Percentiles rank a stretch among this genome's conserved stretches.
These are phyloP conservation scores for Xiphias gladius DNA, from an alignment of 2,113 vertebrate genomes.

Conservation along the genomic window DNA sequence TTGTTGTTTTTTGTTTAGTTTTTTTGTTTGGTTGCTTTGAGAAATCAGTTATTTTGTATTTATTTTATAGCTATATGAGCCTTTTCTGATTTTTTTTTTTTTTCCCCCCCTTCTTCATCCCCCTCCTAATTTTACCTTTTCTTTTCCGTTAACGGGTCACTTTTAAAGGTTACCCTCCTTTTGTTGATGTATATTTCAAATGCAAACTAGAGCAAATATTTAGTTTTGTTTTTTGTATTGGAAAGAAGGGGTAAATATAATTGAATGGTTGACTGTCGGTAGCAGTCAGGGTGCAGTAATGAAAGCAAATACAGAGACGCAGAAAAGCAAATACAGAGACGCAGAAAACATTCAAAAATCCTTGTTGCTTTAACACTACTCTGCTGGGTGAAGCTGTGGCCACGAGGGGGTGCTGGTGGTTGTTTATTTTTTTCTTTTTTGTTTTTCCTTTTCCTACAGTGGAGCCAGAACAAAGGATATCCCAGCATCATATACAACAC, in stretches of 20 bases:
- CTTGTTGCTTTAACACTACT: conserved; percentile 46
- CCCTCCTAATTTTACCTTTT: conserved; percentile 51
- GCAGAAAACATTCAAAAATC: conserved; percentile 18
- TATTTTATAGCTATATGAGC: conserved; percentile 80
- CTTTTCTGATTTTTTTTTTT: conserved; percentile 52
- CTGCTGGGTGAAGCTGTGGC: conserved; percentile 57
- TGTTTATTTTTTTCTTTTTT: background rate
- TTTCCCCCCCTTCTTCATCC: background rate
- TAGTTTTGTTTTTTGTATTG: conserved; percentile 56
- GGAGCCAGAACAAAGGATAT: conserved; percentile 2
- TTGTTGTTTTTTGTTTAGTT: background rate
- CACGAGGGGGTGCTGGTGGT: conserved; percentile 58
- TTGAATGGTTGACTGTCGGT: conserved; percentile 53
- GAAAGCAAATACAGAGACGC: conserved; percentile 40
- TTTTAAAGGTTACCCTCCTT: conserved; percentile 71
- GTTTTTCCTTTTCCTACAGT: background rate
- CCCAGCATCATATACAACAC: background rate
- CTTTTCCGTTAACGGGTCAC: conserved; percentile 62
- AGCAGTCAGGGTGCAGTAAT: conserved; percentile 59
- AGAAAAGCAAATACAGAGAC: too few species aligned
- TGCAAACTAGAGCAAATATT: conserved; percentile 80
- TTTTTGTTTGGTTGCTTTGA: conserved; percentile 74
- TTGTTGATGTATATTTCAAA: conserved; percentile 85
- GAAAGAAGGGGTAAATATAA: conserved; percentile 43
- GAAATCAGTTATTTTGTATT: conserved; percentile 83